phyloP scores from a whole-genome alignment of 2,113 vertebrate species.

The Alligator sinensis region DNA sequence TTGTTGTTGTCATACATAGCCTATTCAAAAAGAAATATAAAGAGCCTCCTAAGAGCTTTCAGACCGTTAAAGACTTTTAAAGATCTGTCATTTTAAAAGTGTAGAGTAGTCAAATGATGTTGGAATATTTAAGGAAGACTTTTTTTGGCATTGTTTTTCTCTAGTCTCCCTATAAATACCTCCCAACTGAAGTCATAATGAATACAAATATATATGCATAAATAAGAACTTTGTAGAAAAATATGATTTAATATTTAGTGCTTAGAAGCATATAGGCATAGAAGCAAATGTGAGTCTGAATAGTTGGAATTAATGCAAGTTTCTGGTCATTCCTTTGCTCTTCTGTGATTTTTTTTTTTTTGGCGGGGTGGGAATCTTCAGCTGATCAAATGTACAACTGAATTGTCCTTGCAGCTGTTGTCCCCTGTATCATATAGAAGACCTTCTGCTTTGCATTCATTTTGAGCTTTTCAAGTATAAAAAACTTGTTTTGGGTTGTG shows the following conservation, averaged over 20 bases:
- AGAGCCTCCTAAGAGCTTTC: background rate
- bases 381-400: background rate
- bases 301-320: background rate
- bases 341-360: background rate
- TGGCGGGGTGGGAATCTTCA: background rate
- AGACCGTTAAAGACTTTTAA: background rate
- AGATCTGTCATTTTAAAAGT: background rate
- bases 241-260: background rate
- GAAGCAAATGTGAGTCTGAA: background rate
- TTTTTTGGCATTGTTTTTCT: background rate
- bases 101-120: background rate
- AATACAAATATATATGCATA: background rate
- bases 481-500: no score
- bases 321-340: background rate
- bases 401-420: background rate
- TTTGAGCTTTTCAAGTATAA: no score
- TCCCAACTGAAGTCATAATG: background rate
- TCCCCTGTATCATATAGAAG: background rate
- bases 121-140: background rate
- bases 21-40: background rate
- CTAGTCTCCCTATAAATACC: background rate
- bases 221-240: background rate
- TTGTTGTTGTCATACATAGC: background rate
- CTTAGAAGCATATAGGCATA: background rate
- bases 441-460: background rate